Evolutionary conservation across 2,113 vertebrate genomes (phyloP).

Genomic region (Gambusia affinis): DNA sequence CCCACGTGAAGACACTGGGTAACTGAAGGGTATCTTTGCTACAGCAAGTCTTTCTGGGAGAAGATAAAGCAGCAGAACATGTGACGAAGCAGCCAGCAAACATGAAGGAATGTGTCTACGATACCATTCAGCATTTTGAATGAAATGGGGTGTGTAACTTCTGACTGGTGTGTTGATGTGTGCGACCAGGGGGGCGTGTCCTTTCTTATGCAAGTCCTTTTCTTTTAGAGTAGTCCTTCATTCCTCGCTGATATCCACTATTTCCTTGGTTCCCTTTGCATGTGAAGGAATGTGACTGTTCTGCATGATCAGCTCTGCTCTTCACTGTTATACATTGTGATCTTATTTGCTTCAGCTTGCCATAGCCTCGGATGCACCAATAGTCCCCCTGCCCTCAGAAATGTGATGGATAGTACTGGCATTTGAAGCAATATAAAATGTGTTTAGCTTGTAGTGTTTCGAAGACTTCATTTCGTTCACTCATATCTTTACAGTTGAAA

Average conservation of each 20-base stretch:
- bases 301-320: constrained; percentile 45
- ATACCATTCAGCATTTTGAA: constrained; percentile 64
- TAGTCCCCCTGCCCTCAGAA: constrained; percentile 37
- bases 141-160: constrained; percentile 71
- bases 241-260: constrained; percentile 20
- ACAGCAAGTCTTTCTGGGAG: constrained; percentile 12
- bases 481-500: not conserved
- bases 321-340: constrained; percentile 53
- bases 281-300: constrained; percentile 63
- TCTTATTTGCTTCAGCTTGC: constrained; percentile 57
- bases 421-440: constrained; percentile 22
- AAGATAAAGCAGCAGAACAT: constrained; percentile 40
- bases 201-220: constrained; percentile 46
- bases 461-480: constrained; percentile 8
- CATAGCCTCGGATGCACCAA: constrained; percentile 37
- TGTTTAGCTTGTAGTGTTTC: not conserved
- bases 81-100: constrained; percentile 47
- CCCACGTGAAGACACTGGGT: constrained; percentile 3
- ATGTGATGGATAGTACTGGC: constrained; percentile 40
- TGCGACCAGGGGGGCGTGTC: constrained; percentile 61
- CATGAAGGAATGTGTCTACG: constrained; percentile 57
- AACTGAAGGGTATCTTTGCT: not conserved
- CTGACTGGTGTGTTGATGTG: constrained; percentile 68
- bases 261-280: constrained; percentile 43
- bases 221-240: constrained; percentile 18